Percentiles rank a stretch among this genome's conserved stretches.
Evolutionary conservation across 2,797 vertebrate genomes (phyloP).

Genomic region (Rhadinocentrus ornatus): DNA sequence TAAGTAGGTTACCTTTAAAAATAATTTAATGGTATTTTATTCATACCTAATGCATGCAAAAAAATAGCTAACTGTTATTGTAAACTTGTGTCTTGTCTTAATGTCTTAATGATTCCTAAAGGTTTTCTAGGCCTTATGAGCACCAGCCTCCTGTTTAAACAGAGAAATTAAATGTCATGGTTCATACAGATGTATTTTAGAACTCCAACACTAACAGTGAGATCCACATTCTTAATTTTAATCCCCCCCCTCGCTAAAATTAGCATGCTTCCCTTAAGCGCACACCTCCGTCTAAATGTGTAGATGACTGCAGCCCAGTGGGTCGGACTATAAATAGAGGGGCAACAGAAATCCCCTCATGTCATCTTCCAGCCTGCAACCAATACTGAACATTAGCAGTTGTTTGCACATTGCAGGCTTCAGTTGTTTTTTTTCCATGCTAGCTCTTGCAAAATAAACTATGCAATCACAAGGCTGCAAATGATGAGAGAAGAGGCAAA

Average conservation of each 20-base stretch:
- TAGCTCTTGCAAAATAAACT: neutral
- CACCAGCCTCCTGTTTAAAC: neutral
- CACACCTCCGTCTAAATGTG: constrained; percentile 23
- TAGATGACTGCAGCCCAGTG: constrained; percentile 36
- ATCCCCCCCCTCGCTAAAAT: neutral
- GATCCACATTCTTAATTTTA: neutral
- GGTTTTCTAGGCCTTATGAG: neutral
- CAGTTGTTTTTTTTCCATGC: neutral
- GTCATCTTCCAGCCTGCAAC: neutral
- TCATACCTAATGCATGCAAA: no score
- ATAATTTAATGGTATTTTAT: no score
- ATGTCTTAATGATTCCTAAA: neutral
- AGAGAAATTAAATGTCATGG: neutral
- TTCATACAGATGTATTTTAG: neutral
- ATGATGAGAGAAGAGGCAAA: neutral
- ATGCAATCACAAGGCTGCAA: neutral
- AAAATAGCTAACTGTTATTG: no score
- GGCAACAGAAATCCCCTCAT: constrained; percentile 30
- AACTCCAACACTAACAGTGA: neutral
- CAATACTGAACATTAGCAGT: neutral
- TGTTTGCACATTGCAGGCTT: neutral
- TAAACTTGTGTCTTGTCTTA: neutral
- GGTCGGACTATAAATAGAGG: constrained; percentile 55
- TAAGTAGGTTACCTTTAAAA: no score
- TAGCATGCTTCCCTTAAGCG: constrained; percentile 9